Base-by-base conservation (phyloP, 2,888 invertebrate species). In the Athrips mouffetella region DNA sequence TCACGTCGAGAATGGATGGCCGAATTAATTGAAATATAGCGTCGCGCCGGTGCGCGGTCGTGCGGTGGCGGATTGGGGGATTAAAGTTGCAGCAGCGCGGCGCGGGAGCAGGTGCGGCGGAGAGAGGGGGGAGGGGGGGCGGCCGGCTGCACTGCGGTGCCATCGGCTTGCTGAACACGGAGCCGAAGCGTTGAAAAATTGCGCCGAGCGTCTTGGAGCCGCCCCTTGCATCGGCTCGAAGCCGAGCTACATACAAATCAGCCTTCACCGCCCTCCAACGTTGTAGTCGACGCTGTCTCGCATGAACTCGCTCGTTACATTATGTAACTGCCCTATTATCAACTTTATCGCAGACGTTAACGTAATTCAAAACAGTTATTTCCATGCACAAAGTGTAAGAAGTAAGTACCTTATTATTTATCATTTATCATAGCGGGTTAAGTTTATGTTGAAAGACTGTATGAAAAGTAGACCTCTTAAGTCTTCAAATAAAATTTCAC, bases 11-110 rank as follows among this genome's bases (percentile, higher is more conserved):
- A 82, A 83, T 80, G 74, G 79, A 83, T 80, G 73, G 77, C 65
- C 76, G 79, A 84, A 82, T 84, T 86, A 86, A 86, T 86, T 84
- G 86, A 86, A 85, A 86, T 85, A 87, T 83, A 80, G 77, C 76
- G 76, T 76, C 78, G 80, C 76, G 74, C 70, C 76, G 67, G 70
- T 77, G 76, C 68, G 80, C 79, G 76, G 73, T 74, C 77, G 78
- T 78, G 80, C 78, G 79, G 74, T 65, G 77, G 72, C 75, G 74
- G 73, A 80, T 80, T 74, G 78, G 74, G 71, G 80, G 83, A 85
- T 86, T 84, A 84, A 83, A 85, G 76, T 85, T 86, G 78, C 78
- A 85, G 75, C 72, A 75, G 74, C 63, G 65, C 71, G 70, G 73
- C 73, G 71, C 70, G 73, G 60, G 76, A 77, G 75, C 80, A 80